phyloP scores from a whole-genome alignment of 2,888 invertebrate species.

The Marasmarcha lunaedactyla region DNA sequence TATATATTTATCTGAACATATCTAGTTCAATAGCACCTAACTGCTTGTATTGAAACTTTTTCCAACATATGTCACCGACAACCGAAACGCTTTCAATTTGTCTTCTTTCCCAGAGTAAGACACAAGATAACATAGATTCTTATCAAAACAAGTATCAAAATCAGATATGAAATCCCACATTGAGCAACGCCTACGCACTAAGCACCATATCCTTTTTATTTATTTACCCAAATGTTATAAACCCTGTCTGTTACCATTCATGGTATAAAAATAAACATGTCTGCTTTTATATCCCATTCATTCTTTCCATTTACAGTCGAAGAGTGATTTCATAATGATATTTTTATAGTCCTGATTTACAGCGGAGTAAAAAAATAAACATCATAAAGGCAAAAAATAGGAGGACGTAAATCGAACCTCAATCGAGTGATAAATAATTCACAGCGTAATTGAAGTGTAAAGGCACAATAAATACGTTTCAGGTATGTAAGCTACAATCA shows the following conservation, averaged over 20 bases:
- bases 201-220: too few species aligned
- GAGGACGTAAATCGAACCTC: not conserved
- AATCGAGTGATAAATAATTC: not conserved
- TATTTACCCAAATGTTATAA: not conserved
- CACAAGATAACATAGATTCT: too few species aligned
- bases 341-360: not conserved
- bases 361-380: not conserved
- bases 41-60: too few species aligned
- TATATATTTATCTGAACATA: too few species aligned
- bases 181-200: too few species aligned
- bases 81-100: too few species aligned
- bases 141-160: too few species aligned
- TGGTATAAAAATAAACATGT: not conserved
- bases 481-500: conserved; percentile 1
- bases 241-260: not conserved
- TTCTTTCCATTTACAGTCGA: not conserved
- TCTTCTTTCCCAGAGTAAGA: too few species aligned
- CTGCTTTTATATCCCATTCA: not conserved
- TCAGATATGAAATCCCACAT: too few species aligned
- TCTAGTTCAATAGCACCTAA: too few species aligned
- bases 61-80: too few species aligned
- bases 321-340: not conserved
- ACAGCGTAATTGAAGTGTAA: not conserved
- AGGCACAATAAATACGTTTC: not conserved
- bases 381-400: not conserved